Percentiles rank a stretch among this genome's conserved stretches.
Evolutionary conservation across 2,113 vertebrate genomes (phyloP).

Genomic region (Ia io): DNA sequence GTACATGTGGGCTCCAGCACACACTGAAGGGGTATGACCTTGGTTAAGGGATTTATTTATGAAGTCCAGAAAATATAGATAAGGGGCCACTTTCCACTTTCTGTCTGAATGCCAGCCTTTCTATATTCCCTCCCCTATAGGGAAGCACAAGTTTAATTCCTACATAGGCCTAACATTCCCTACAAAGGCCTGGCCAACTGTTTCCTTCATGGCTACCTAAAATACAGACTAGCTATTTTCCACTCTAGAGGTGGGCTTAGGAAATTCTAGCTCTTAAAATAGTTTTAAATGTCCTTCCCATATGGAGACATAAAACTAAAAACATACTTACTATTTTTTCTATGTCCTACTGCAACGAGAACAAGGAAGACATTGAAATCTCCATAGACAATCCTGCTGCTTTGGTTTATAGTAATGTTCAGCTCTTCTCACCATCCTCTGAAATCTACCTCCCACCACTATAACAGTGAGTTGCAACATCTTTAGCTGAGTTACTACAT

Average conservation of each 20-base stretch:
- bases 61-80: not conserved
- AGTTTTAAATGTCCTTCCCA: not conserved
- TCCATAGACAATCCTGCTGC: not conserved
- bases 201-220: not conserved
- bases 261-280: not conserved
- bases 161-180: not conserved
- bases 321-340: not conserved
- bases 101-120: not conserved
- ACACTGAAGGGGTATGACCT: not conserved
- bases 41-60: not conserved
- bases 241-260: not conserved
- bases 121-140: not conserved
- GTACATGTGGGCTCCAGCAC: not conserved
- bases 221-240: not conserved
- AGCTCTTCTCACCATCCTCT: not conserved
- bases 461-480: not conserved
- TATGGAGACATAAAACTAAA: not conserved
- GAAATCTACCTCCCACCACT: not conserved
- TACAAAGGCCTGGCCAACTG: not conserved
- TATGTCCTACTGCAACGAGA: not conserved
- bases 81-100: not conserved
- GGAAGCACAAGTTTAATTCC: slow-evolving; percentile 5
- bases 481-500: not conserved
- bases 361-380: not conserved
- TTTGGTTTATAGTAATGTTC: not conserved